Evolutionary conservation across 1,140 invertebrate genomes (phyloP).

Genomic region (Dreissena polymorpha): DNA sequence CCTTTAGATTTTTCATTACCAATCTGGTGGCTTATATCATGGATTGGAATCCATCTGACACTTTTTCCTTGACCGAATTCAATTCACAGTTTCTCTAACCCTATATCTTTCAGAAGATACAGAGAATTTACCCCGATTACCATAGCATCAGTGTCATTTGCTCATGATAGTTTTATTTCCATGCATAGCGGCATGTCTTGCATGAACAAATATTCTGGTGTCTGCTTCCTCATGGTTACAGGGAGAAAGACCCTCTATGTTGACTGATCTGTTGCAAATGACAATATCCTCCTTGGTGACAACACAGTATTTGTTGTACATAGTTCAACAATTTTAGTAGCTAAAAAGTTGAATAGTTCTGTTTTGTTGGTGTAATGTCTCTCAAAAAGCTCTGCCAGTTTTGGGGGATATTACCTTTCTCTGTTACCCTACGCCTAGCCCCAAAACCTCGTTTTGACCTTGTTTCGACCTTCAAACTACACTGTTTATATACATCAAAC

Average conservation of each 20-base stretch:
- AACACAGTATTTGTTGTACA: neutral
- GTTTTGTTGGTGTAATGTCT: conserved; percentile 61
- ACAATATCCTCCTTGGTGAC: conserved; percentile 30
- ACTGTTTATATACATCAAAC: conserved; percentile 54
- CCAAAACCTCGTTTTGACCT: conserved; percentile 55
- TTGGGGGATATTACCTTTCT: conserved; percentile 49
- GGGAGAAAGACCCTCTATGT: conserved; percentile 1
- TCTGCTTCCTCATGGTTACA: conserved; percentile 69
- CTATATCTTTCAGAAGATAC: conserved; percentile 30
- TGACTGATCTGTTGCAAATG: too few species aligned
- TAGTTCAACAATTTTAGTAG: too few species aligned
- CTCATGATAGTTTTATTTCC: conserved; percentile 53
- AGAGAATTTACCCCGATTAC: conserved; percentile 54
- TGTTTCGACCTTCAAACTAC: too few species aligned
- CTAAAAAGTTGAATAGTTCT: too few species aligned
- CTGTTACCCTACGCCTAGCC: conserved; percentile 58
- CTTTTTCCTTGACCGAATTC: conserved; percentile 56
- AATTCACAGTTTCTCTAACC: conserved; percentile 56
- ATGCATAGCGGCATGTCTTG: conserved; percentile 46
- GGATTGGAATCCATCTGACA: conserved; percentile 55
- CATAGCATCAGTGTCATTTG: conserved; percentile 68
- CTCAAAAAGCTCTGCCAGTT: conserved; percentile 62
- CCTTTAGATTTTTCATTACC: conserved; percentile 52
- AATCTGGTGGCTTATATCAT: conserved; percentile 6
- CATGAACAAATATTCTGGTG: conserved; percentile 63